phyloP scores from a whole-genome alignment of 2,797 vertebrate species.

The Uromys caudimaculatus region DNA sequence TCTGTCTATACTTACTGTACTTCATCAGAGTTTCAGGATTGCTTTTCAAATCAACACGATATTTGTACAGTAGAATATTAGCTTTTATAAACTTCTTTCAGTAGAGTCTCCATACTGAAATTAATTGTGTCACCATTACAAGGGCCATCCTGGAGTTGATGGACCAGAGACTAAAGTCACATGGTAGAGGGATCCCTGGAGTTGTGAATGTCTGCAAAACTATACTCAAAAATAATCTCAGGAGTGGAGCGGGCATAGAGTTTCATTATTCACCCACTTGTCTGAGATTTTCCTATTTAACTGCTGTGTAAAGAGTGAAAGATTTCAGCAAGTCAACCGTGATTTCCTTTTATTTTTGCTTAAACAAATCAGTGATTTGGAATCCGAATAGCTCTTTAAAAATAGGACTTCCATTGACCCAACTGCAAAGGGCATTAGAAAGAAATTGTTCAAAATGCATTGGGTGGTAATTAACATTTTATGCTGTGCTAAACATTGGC shows the following conservation, averaged over 20 bases:
- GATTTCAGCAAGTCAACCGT: constrained; percentile 22
- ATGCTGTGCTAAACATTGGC: constrained; percentile 62
- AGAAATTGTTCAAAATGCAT: constrained; percentile 69
- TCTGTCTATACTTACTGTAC: not conserved
- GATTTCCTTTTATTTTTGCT: constrained; percentile 68
- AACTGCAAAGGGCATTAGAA: constrained; percentile 67
- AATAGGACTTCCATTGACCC: constrained; percentile 69
- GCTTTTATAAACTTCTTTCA: not conserved
- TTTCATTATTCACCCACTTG: not conserved
- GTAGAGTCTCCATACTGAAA: not conserved
- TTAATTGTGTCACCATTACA: not conserved
- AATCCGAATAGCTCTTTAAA: constrained; percentile 67
- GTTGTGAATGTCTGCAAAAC: not conserved
- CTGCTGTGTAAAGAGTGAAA: constrained; percentile 20
- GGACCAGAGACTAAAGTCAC: not conserved
- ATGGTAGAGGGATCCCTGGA: not conserved
- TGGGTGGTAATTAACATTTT: constrained; percentile 74
- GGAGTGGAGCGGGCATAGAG: not conserved
- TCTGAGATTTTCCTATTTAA: constrained; percentile 59
- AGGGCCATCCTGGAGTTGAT: not conserved
- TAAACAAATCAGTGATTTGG: constrained; percentile 73
- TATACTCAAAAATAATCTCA: not conserved
- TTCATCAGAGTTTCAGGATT: not conserved
- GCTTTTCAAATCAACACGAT: not conserved
- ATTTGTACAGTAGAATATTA: not conserved